Evolutionary conservation across 2,113 vertebrate species (phyloP).

Genomic region (Malurus cyaneus): DNA sequence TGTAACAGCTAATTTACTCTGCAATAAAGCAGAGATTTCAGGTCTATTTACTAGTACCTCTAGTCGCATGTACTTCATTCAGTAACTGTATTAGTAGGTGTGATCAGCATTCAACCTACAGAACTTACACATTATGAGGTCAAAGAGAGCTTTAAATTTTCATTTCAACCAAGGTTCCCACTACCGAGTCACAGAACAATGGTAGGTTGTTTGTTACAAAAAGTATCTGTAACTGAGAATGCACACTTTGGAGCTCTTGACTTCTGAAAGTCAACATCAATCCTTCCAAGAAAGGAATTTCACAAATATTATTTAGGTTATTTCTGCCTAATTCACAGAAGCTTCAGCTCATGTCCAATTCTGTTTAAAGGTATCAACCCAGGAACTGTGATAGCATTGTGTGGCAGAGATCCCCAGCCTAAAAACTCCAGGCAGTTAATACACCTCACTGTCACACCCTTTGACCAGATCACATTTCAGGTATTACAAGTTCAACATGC

Average conservation of each 20-base stretch:
- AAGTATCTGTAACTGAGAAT: conserved; percentile 21
- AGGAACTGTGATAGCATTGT: background rate
- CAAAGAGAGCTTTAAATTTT: conserved; percentile 38
- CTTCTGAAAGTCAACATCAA: conserved; percentile 24
- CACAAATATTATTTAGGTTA: background rate
- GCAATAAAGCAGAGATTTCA: conserved; percentile 69
- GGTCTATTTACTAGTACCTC: background rate
- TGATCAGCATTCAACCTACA: conserved; percentile 44
- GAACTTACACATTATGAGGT: conserved; percentile 17
- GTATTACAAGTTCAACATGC: conserved; percentile 21
- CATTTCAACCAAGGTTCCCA: conserved; percentile 33
- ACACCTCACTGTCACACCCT: background rate
- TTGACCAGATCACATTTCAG: conserved; percentile 4
- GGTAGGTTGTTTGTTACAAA: conserved; percentile 36
- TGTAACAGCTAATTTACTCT: conserved; percentile 38
- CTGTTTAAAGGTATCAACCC: background rate
- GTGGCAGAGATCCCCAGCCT: conserved; percentile 32
- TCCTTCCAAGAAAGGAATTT: conserved; percentile 3
- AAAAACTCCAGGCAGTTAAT: conserved; percentile 45
- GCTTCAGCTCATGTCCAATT: background rate
- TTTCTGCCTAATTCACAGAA: background rate
- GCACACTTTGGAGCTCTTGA: background rate
- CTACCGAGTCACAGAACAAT: background rate
- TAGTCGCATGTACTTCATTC: conserved; percentile 49
- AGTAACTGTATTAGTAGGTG: conserved; percentile 36